Evolutionary conservation across 2,797 vertebrate species (phyloP).

Genomic region (Acanthis flammea): DNA sequence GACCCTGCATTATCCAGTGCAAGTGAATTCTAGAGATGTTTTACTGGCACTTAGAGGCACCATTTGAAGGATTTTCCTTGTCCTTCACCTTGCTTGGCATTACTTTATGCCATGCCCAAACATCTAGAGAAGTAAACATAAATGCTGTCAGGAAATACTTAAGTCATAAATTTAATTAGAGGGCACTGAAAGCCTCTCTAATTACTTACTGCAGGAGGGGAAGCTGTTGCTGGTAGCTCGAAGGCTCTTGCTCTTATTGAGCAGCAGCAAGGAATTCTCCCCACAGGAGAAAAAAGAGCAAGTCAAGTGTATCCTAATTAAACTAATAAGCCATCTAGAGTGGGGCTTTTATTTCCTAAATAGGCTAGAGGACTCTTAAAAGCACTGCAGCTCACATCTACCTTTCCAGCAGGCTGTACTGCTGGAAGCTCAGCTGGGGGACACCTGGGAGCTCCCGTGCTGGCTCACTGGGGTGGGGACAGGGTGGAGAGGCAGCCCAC

Average conservation of each 20-base stretch:
- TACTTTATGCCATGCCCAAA: neutral
- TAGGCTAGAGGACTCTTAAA: neutral
- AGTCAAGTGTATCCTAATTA: neutral
- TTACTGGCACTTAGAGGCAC: neutral
- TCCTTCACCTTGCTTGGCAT: neutral
- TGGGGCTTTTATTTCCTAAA: neutral
- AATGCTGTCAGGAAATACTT: neutral
- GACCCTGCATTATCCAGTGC: neutral
- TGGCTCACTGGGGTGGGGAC: neutral
- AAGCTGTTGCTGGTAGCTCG: neutral
- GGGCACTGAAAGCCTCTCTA: neutral
- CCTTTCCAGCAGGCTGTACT: neutral
- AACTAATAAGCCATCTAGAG: neutral
- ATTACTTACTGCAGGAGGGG: neutral
- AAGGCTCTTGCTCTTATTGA: neutral
- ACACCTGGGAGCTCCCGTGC: neutral
- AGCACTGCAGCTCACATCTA: neutral
- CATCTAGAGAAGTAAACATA: neutral
- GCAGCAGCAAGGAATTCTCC: neutral
- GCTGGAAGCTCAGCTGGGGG: neutral
- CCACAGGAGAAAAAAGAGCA: neutral
- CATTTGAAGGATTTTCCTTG: neutral
- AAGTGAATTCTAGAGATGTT: neutral
- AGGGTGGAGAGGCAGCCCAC: neutral
- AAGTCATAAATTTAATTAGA: slow-evolving; percentile 24